Base-by-base conservation (phyloP, 2,113 vertebrate genomes). In the Engraulis encrasicolus region DNA sequence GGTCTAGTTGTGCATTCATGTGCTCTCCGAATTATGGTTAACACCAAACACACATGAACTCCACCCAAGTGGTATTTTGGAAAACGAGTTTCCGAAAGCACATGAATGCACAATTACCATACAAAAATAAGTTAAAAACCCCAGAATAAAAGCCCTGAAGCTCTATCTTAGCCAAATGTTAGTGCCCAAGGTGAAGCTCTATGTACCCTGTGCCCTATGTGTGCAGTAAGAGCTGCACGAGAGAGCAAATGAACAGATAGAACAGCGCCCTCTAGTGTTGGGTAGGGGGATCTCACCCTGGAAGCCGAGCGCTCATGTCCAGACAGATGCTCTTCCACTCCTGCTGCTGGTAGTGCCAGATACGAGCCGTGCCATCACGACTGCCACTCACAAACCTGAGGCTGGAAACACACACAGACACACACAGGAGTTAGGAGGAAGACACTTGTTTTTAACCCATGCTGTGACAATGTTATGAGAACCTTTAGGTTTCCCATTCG, bases 321-420 rank as follows among this genome's bases (percentile, higher is more conserved):
- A 99, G 92, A 80, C 96, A 92, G 34, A 96, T 84, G 85, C 94
- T 97, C 91, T 97, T 99, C 98, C 98, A 99, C 2, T 99, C 98
- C 20, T 99, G 98, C 87, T 99, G 96, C 86, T 99, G 97, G 89
- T 97, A 99, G 23, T 96, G 96, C 98, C 98, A 99, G 79, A 99
- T 94, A 88, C 96, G 96, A 81, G 96, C 98, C 23, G 97, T 99
- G 84, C 98, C 98, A 83, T 99, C 98, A 79, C 98, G 95, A 94
- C 98, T 99, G 86, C 98, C 98, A 80, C 98, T 99, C 91, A 99
- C 98, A 92, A 99, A 99, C 90, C 96, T 95, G 88, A 99, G 94
- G 85, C 98, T 99, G 85, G 7, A 82, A 82, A 50, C 20, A 81
- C 11, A 85, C 18, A 31, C 23, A 84, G 11, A 74, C n/a, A 20